Evolutionary conservation across 2,797 vertebrate species (phyloP), one percentile per base, ranked within the genome.

Genomic region (Eulemur mongoz): DNA sequence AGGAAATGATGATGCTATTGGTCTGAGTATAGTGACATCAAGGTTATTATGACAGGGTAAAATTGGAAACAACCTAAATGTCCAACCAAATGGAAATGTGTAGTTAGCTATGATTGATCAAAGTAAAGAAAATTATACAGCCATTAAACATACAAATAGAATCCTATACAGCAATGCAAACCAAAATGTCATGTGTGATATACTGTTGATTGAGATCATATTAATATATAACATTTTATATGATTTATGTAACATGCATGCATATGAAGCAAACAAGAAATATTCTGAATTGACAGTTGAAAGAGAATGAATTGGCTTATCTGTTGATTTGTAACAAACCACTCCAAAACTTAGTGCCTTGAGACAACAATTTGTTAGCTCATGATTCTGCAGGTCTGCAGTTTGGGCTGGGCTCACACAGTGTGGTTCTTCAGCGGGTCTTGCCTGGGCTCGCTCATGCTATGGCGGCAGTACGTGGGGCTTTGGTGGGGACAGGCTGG

Each of bases 21-120:
- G 4, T 75, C 30, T 40, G 54, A 85, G 61, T 35, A 48, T 63
- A 27, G 57, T 69, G 79, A 75, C 48, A 45, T 82, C 18, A 86
- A 63, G 32, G 40, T 59, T 86, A 82, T 89, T 84, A 76, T 40
- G 32, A 76, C 45, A 90, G 2, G 17, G 11, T 48, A 72, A 70
- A 85, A 67, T 27, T 91, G 57, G 72, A 69, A 91, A 63, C 18
- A 65, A 45, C 14, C 4, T 45, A 52, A 89, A 57, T 80, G 70
- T 52, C 38, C 79, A 59, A 65, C 13, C 82, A 85, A 88, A 57
- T 67, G 27, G 61, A 52, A 97, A 69, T 73, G 7, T 75, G 78
- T 89, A 78, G 79, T 70, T 63, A 85, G 25, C 38, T 84, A 15
- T 67, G 73, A 69, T 57, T 78, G 84, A 76, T 69, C 43, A 32